Percentiles rank a stretch among this genome's conserved stretches.
Conservation (phyloP, 2,113 vertebrate genomes). For the Nycticryphes semicollaris region DNA sequence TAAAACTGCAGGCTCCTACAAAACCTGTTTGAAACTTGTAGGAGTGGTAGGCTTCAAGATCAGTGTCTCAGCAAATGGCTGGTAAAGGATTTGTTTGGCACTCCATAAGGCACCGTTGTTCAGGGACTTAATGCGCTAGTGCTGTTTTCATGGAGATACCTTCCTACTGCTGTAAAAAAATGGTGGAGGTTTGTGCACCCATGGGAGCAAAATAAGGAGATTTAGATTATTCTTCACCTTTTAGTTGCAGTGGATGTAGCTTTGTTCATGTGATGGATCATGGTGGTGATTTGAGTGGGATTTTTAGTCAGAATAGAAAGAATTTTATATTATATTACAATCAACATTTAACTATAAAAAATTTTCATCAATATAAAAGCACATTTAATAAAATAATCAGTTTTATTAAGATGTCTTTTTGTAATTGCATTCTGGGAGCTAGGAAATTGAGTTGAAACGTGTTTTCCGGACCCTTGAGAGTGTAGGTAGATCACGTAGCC, state of each 20-base stretch:
- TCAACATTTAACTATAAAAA: background rate
- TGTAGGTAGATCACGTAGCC: background rate
- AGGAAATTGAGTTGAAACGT: background rate
- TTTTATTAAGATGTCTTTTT: background rate
- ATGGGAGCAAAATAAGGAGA: background rate
- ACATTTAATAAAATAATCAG: background rate
- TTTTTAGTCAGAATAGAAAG: background rate
- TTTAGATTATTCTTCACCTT: background rate
- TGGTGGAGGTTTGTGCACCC: background rate
- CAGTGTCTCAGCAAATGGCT: background rate
- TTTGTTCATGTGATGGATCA: background rate
- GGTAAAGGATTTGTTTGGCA: background rate
- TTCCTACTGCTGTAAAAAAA: background rate
- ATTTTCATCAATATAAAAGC: background rate
- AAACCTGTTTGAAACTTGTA: background rate
- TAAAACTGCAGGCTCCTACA: background rate
- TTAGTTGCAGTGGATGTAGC: background rate
- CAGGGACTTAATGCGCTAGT: background rate
- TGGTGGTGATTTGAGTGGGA: background rate
- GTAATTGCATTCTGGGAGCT: background rate
- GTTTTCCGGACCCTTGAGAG: background rate
- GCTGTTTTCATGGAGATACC: background rate
- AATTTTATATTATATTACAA: background rate
- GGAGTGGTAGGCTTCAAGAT: background rate
- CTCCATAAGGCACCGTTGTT: fast-evolving